Conservation (phyloP, 2,113 vertebrate genomes). For the Neoarius graeffei region DNA sequence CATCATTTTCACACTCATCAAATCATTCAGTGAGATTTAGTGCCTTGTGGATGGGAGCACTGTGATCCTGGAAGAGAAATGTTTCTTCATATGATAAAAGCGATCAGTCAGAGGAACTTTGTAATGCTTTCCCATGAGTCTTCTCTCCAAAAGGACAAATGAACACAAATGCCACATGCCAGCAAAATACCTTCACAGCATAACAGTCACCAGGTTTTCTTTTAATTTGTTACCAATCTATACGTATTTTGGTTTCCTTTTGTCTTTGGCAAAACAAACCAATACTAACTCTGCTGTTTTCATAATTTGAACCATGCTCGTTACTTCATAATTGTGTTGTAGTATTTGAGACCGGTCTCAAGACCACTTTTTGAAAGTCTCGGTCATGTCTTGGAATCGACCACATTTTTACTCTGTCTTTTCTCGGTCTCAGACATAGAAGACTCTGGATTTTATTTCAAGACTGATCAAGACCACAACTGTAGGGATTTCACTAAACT, state of each 20-base stretch:
- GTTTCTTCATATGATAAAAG: neutral
- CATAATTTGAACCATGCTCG: neutral
- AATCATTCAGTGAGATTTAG: neutral
- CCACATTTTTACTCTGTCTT: too few relatives aligned
- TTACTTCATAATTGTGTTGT: neutral
- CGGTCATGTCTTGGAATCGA: too few relatives aligned
- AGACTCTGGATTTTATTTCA: too few relatives aligned
- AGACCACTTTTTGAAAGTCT: too few relatives aligned
- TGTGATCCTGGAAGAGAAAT: neutral
- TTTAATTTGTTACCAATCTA: neutral
- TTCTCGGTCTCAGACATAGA: too few relatives aligned
- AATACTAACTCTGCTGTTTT: neutral
- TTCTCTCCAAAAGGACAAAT: neutral
- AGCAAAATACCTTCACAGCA: neutral
- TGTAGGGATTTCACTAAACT: too few relatives aligned
- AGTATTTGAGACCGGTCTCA: too few relatives aligned
- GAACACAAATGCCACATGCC: neutral
- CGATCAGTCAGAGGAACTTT: neutral
- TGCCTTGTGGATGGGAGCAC: neutral
- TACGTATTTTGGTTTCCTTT: neutral
- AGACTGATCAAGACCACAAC: too few relatives aligned
- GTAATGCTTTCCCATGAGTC: neutral
- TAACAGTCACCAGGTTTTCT: neutral
- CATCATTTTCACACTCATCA: neutral
- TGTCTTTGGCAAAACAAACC: neutral